Conservation (phyloP, 2,888 invertebrate genomes). For the Tenodera sinensis region DNA sequence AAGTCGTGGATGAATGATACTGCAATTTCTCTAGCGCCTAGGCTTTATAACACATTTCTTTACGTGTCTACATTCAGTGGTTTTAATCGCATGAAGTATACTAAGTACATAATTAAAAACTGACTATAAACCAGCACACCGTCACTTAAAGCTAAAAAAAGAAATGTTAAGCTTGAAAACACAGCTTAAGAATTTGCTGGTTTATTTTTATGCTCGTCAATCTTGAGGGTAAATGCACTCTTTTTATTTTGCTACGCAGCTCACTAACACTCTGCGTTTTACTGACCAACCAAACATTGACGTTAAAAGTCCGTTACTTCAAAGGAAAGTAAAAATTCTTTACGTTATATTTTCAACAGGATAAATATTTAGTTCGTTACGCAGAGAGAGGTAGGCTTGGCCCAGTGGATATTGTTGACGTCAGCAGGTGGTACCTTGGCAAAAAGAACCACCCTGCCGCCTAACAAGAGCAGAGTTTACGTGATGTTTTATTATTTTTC, state of each 20-base stretch:
- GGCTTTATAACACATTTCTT: neutral
- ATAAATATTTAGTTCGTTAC: neutral
- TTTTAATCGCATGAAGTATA: neutral
- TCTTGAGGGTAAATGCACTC: neutral
- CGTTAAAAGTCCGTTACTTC: neutral
- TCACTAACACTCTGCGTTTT: neutral
- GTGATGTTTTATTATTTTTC: neutral
- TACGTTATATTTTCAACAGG: neutral
- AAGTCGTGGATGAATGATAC: too few relatives aligned
- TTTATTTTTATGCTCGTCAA: neutral
- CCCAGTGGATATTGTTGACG: neutral
- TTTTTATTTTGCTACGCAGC: neutral
- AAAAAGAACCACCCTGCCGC: neutral
- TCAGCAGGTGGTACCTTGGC: neutral
- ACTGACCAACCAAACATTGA: neutral
- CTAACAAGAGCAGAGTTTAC: neutral
- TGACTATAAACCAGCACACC: too few relatives aligned
- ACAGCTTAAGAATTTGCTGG: neutral
- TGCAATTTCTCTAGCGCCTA: too few relatives aligned
- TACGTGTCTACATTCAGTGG: neutral
- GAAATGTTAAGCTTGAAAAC: neutral
- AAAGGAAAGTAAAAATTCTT: neutral
- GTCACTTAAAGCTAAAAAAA: neutral
- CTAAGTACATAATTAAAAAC: neutral
- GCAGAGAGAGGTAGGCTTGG: neutral